Conservation (phyloP, 2,797 vertebrate genomes). For the Chrosomus eos region DNA sequence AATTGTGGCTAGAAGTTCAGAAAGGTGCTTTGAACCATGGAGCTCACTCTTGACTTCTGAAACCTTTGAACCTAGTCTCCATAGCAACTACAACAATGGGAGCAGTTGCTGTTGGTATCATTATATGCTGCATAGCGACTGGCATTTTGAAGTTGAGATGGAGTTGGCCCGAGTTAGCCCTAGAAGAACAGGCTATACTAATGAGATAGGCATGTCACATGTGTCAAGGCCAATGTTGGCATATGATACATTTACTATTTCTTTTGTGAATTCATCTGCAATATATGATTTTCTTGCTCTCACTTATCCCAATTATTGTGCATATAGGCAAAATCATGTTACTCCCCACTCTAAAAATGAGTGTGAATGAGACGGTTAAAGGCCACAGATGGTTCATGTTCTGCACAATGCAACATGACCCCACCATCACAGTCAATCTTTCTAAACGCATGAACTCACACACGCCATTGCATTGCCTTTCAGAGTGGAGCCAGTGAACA, state of each 20-base stretch:
- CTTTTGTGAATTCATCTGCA: background rate
- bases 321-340: background rate
- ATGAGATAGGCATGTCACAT: constrained; percentile 16
- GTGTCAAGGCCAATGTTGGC: background rate
- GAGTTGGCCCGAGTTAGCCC: background rate
- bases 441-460: constrained; percentile 42
- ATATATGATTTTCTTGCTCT: background rate
- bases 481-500: constrained; percentile 48
- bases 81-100: constrained; percentile 46
- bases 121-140: constrained; percentile 13
- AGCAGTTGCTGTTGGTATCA: constrained; percentile 30
- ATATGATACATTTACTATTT: background rate
- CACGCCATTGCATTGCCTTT: constrained; percentile 24
- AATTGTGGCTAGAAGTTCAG: constrained; percentile 7
- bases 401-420: constrained; percentile 65
- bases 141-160: constrained; percentile 23
- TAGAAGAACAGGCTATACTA: constrained; percentile 1
- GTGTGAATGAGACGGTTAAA: constrained; percentile 28
- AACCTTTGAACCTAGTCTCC: constrained; percentile 32
- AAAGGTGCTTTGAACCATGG: constrained; percentile 15
- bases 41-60: constrained; percentile 15
- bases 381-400: constrained; percentile 57
- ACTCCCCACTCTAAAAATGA: background rate
- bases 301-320: background rate
- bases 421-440: constrained; percentile 39